Conservation (phyloP, 2,888 invertebrate species). For the Mythimna vitellina region DNA sequence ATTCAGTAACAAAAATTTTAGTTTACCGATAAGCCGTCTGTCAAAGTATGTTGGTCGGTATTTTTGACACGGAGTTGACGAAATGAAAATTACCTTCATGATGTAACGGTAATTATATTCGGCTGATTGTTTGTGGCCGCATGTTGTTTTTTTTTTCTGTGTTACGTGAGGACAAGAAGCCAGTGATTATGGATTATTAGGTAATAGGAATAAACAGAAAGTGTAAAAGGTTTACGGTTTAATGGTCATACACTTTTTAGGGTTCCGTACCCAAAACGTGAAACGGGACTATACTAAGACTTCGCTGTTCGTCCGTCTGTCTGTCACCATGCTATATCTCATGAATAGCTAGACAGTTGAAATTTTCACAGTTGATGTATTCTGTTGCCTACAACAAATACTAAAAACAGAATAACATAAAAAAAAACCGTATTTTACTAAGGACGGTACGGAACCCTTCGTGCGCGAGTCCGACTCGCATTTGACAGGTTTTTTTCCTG, state of each 20-base stretch:
- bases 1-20: not conserved
- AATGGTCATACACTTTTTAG: constrained; percentile 4
- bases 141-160: constrained; percentile 1
- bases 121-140: not conserved
- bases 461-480: too few species aligned
- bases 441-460: too few species aligned
- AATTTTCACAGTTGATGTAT: too few species aligned
- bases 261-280: too few species aligned
- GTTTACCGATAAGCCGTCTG: not conserved
- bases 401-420: too few species aligned
- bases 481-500: not conserved
- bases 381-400: too few species aligned
- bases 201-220: constrained; percentile 37
- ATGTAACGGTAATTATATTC: constrained; percentile 19
- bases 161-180: constrained; percentile 14
- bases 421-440: too few species aligned
- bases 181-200: constrained; percentile 14
- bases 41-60: constrained; percentile 13
- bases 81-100: constrained; percentile 43
- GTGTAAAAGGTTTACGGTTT: constrained; percentile 22
- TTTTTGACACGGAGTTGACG: constrained; percentile 26
- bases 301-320: too few species aligned
- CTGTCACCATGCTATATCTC: too few species aligned
- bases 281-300: too few species aligned
- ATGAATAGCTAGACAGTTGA: too few species aligned